These are phyloP conservation scores for Drosophila lacteicornis DNA, from an alignment of 1,140 invertebrate species.

Conservation along the genomic window DNA sequence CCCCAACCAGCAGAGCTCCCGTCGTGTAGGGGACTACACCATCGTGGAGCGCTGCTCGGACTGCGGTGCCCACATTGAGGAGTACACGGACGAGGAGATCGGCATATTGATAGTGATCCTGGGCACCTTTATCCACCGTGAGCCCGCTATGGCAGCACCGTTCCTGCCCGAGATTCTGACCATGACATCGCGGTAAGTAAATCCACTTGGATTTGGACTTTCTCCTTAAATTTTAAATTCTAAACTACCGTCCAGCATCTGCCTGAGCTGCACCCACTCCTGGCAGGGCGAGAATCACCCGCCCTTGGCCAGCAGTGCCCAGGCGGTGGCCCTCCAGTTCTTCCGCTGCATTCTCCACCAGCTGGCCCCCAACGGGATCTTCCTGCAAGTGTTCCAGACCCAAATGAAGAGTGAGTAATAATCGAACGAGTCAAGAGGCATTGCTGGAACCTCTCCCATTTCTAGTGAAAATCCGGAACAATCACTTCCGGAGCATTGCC, in stretches of 20 bases:
- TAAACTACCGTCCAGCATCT: slow-evolving; percentile 86
- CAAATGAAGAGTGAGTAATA: slow-evolving; percentile 89
- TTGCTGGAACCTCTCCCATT: background rate
- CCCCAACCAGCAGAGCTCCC: slow-evolving; percentile 86
- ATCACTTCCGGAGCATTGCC: slow-evolving; percentile 97
- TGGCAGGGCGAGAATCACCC: slow-evolving; percentile 96
- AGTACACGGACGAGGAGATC: slow-evolving; percentile 98
- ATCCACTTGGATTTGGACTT: background rate
- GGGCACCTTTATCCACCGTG: slow-evolving; percentile 97
- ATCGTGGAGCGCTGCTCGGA: slow-evolving; percentile 90
- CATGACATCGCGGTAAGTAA: slow-evolving; percentile 91
- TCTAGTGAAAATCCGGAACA: slow-evolving; percentile 77
- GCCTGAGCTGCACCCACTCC: slow-evolving; percentile 91
- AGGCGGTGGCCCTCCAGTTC: slow-evolving; percentile 98
- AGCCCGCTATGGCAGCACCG: slow-evolving; percentile 96
- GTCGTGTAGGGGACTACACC: slow-evolving; percentile 90
- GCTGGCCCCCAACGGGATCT: slow-evolving; percentile 97
- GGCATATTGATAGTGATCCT: slow-evolving; percentile 97
- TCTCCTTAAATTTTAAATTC: background rate
- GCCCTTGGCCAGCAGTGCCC: slow-evolving; percentile 94
- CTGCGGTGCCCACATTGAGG: slow-evolving; percentile 93
- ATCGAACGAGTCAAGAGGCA: no score
- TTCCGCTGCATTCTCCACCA: slow-evolving; percentile 98
- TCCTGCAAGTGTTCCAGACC: slow-evolving; percentile 97
- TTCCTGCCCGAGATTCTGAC: slow-evolving; percentile 96